Evolutionary conservation across 2,113 vertebrate species (phyloP), one percentile per base, ranked within the genome.

Genomic region (Indicator maculatus): DNA sequence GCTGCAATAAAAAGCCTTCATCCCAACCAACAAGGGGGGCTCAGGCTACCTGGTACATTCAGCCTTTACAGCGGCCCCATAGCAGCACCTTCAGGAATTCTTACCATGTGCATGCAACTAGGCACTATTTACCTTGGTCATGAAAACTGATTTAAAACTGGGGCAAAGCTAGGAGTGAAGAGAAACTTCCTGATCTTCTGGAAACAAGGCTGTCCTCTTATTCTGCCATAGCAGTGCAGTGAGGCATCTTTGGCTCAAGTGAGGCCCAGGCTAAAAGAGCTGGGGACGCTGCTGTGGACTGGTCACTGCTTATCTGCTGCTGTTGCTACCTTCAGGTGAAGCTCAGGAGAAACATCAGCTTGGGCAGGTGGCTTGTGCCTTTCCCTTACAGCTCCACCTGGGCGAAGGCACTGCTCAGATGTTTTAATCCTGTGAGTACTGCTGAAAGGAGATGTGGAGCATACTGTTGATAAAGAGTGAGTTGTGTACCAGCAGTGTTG

Each of bases 51-150:
- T 44, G 15, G 3, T 73, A 5, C 0, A 0, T 76, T 76, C 39
- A 79, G 26, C 44, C 13, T 76, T 61, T 61, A 15, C 6, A 3
- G 73, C 58, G 65, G 50, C 50, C 9, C 16, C 0, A 0, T 7
- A 13, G 20, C 13, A 61, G 33, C 75, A 60, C 27, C 63, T 75
- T n/a, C 12, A 38, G 53, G 24, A 56, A 12, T n/a, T 93, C 61
- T 66, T 44, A 21, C 6, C 73, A 9, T 26, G 5, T 0, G 0
- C 31, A 4, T 2, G 2, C 39, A n/a, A 13, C 28, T 50, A 64
- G 13, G 15, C 58, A 31, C 41, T 85, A 5, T 53, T 78, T 52
- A 39, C 12, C 33, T 78, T 12, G 41, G 88, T 50, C 12, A 61
- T 47, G 47, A 85, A 72, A 69, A 72, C 8, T 2, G 33, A 17